Base-by-base conservation (phyloP, 2,888 invertebrate species). In the Antheraea yamamai region DNA sequence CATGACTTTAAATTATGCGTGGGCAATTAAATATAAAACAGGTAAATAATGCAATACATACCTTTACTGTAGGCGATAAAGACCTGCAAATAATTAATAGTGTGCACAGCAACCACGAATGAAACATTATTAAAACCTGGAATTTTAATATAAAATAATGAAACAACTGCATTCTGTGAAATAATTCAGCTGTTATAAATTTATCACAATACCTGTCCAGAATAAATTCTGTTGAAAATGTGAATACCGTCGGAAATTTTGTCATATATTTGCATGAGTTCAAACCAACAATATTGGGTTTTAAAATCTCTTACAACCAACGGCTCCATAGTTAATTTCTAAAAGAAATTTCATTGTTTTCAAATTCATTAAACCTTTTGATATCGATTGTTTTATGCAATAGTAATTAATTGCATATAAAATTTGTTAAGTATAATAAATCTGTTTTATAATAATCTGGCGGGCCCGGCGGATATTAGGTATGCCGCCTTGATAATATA, bases 231-330 rank as follows among this genome's bases (percentile, higher is more conserved):
- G 79, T 91, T 91, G 73, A 91, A 92, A 39, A 89, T 73, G 76
- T 83, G 81, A 75, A 90, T 79, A 73, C 87, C 87, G 74, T 92
- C 92, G 4, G 89, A 85, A 73, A 89, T 80, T 84, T 90, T 89
- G 78, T 92, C 89, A 79, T 91, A 92, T 75, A 92, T 90, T 82
- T 89, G 87, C 91, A 92, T 92, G 23, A 92, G 80, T 81, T 92
- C 91, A 75, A 86, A 88, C 92, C 92, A 91, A 78, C 88, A 86
- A 76, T 84, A 87, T 16, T 82, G 77, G n/a, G 75, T 78, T 51
- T 79, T 76, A 1, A 75, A 66, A 73, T 77, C 79, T 35, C 82
- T 79, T n/a, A 83, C 71, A n/a, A 78, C 73, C 74, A 79, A 78
- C 4, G 84, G 78, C 51, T 83, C 82, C 52, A 75, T 64, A 26